Percentiles rank a stretch among this genome's conserved stretches.
Conservation (phyloP, 64 coral and sea anemone genomes). For the Hydrozoanthus tunicans region DNA sequence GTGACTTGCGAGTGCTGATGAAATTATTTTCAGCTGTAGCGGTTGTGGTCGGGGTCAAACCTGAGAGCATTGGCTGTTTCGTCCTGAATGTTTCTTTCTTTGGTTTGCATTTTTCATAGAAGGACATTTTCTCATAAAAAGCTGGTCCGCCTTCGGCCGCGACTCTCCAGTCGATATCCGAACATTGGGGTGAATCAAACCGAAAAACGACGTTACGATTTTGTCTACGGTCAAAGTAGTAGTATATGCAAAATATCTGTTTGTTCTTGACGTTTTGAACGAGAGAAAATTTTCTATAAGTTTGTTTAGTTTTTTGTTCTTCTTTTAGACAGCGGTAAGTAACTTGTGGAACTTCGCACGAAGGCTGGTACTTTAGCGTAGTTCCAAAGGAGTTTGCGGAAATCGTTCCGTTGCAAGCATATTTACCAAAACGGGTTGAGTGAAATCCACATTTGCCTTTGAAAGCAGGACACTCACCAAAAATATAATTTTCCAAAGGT, state of each 20-base stretch:
- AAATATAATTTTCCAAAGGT: not conserved
- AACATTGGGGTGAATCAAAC: slow-evolving; percentile 78
- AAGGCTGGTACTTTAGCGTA: not conserved
- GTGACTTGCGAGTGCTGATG: not conserved
- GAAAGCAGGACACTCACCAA: not conserved
- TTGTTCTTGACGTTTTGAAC: slow-evolving; percentile 6
- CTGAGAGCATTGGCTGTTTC: not conserved
- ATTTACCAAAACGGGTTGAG: not conserved
- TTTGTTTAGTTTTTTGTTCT: not conserved
- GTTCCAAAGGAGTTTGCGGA: not conserved
- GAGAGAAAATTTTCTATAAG: slow-evolving; percentile 23
- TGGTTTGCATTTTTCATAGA: slow-evolving; percentile 23
- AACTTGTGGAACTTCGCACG: not conserved
- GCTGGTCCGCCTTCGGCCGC: not conserved
- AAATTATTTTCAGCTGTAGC: not conserved
- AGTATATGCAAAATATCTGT: not conserved
- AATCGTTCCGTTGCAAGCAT: slow-evolving; percentile 40
- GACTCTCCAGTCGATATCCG: slow-evolving; percentile 66
- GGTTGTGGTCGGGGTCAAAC: not conserved
- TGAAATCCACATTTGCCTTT: slow-evolving; percentile 40
- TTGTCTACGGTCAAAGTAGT: slow-evolving; percentile 11
- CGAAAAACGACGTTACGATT: slow-evolving; percentile 59
- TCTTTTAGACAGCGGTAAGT: slow-evolving; percentile 20
- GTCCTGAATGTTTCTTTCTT: not conserved
- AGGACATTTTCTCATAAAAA: not conserved